Base-by-base conservation (phyloP, 1,140 invertebrate species). In the Sminthurides bifidus region DNA sequence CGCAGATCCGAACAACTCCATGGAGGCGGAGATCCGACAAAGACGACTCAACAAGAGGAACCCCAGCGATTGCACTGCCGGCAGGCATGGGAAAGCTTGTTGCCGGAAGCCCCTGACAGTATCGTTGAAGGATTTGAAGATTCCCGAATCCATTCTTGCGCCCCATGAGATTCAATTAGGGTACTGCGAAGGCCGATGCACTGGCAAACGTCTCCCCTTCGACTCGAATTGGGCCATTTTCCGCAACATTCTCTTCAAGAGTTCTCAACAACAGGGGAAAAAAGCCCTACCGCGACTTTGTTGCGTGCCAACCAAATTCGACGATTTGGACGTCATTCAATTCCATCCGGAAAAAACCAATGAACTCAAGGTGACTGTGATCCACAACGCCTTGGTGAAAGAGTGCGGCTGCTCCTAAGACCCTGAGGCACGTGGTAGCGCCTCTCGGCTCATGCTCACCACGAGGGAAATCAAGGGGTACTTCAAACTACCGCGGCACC, bases 381-480 rank as follows among this genome's bases (percentile, higher is more conserved):
- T 82, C 80, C 77, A 79, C 58, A 78, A 84, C 60, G 84, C 84
- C 75, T 74, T 76, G 60, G 81, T 85, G 17, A 63, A 79, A 24
- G 81, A 84, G 67, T 86, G 84, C 68, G 81, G 80, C 44, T 86
- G 84, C 69, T 81, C 81, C 44, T 85, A 76, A 71, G 27, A n/a
- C n/a, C n/a, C n/a, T n/a, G n/a, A n/a, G n/a, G n/a, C n/a, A n/a
- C n/a, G n/a, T n/a, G n/a, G n/a, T n/a, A n/a, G n/a, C n/a, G n/a
- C n/a, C n/a, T n/a, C n/a, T n/a, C n/a, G n/a, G n/a, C n/a, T n/a
- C n/a, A n/a, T n/a, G n/a, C n/a, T n/a, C n/a, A n/a, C n/a, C n/a
- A n/a, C n/a, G n/a, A 2, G 58, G 52, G 53, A 8, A 24, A 29
- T 49, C 46, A 35, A 35, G 33, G n/a, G n/a, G 10, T 35, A 35